phyloP scores from a whole-genome alignment of 30 jellyfish, hydroid and myxozoan species.

The Aurelia sp. region DNA sequence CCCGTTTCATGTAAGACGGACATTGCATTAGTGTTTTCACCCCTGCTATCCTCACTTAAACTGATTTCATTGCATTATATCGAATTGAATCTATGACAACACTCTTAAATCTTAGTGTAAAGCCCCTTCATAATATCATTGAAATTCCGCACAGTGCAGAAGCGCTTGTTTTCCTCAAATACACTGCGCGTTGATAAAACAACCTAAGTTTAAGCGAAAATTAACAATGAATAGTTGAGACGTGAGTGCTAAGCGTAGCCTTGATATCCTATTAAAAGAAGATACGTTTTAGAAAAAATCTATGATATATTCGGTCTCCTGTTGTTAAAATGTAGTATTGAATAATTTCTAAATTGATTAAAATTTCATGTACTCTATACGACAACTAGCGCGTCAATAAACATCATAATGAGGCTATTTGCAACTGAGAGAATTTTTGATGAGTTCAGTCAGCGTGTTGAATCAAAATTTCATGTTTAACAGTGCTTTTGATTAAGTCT shows the following conservation, averaged over 20 bases:
- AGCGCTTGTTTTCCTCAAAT: slow-evolving; percentile 4
- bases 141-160: neutral
- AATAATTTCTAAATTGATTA: slow-evolving; percentile 39
- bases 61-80: no score
- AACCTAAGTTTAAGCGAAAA: neutral
- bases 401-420: slow-evolving; percentile 25
- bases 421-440: slow-evolving; percentile 66
- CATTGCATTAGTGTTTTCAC: no score
- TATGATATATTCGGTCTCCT: slow-evolving; percentile 4
- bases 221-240: neutral
- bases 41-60: no score
- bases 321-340: slow-evolving; percentile 9
- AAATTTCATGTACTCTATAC: slow-evolving; percentile 48
- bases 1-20: no score
- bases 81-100: no score
- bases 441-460: slow-evolving; percentile 21
- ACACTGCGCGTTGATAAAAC: neutral
- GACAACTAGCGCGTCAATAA: slow-evolving; percentile 64
- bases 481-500: slow-evolving; percentile 53
- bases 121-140: no score
- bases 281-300: neutral
- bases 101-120: no score
- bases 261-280: slow-evolving; percentile 3
- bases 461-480: slow-evolving; percentile 49
- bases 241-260: slow-evolving; percentile 4